phyloP scores from a whole-genome alignment of 2,113 vertebrate genomes.

The Pangasianodon gigas region DNA sequence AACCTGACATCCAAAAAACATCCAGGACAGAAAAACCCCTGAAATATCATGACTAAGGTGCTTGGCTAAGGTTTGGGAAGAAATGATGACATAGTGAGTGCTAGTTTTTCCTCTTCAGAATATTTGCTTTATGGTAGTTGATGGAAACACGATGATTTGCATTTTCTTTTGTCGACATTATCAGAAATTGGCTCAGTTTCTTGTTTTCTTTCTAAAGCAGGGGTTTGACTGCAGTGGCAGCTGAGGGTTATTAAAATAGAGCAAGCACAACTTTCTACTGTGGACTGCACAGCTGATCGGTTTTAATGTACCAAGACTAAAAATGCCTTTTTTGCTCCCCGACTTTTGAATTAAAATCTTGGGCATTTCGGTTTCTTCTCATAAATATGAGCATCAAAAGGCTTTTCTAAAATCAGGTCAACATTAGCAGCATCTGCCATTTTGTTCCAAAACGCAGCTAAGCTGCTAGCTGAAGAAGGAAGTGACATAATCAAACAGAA shows the following conservation, averaged over 20 bases:
- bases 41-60: neutral
- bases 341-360: too few species aligned
- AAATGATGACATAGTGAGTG: neutral
- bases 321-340: neutral
- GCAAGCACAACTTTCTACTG: neutral
- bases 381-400: too few species aligned
- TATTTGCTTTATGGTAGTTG: neutral
- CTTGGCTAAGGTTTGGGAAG: neutral
- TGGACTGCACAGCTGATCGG: neutral
- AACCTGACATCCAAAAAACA: neutral
- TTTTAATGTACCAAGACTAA: neutral
- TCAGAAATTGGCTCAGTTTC: neutral
- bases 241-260: neutral
- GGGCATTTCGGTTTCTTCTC: too few species aligned
- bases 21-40: neutral
- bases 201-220: neutral
- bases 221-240: neutral
- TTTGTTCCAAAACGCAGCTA: too few species aligned
- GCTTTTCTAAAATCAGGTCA: too few species aligned
- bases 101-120: neutral
- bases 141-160: neutral
- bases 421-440: too few species aligned
- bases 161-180: neutral
- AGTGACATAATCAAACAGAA: too few species aligned
- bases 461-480: too few species aligned